Percentiles rank a stretch among this genome's conserved stretches.
Evolutionary conservation across 2,888 invertebrate species (phyloP).

Genomic region (Timandra comae): DNA sequence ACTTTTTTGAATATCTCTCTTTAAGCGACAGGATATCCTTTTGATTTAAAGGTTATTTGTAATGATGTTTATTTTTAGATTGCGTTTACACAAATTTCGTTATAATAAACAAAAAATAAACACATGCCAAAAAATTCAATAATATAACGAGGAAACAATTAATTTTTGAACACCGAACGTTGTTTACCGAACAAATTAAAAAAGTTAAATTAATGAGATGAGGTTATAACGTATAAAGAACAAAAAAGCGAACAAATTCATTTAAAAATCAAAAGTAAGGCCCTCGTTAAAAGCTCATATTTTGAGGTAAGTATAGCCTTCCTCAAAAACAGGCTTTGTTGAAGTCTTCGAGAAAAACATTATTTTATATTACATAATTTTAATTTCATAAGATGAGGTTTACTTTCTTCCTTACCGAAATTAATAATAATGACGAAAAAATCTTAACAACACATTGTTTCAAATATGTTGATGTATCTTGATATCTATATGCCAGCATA

Average conservation of each 20-base stretch:
- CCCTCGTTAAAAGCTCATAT: conserved; percentile 55
- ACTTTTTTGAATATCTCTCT: neutral
- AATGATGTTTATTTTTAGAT: neutral
- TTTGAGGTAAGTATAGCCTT: conserved; percentile 49
- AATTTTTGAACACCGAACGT: no score
- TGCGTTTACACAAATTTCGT: no score
- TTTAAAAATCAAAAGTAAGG: conserved; percentile 22
- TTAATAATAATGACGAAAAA: conserved; percentile 27
- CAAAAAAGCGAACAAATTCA: conserved; percentile 26
- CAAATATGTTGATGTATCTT: no score
- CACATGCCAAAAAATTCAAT: no score
- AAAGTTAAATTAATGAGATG: neutral
- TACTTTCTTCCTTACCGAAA: conserved; percentile 28
- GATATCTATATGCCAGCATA: no score
- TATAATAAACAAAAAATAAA: no score
- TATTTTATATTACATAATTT: conserved; percentile 28
- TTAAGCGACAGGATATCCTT: conserved; percentile 6
- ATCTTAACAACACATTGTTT: no score
- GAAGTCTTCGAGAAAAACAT: conserved; percentile 24
- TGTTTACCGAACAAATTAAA: neutral
- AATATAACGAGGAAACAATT: no score
- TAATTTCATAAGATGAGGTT: conserved; percentile 25
- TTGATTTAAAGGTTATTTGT: conserved; percentile 1
- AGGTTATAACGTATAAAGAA: conserved; percentile 19
- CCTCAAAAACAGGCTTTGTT: conserved; percentile 28